Conservation (phyloP, 2,888 invertebrate species). For the Coenonympha arcania region DNA sequence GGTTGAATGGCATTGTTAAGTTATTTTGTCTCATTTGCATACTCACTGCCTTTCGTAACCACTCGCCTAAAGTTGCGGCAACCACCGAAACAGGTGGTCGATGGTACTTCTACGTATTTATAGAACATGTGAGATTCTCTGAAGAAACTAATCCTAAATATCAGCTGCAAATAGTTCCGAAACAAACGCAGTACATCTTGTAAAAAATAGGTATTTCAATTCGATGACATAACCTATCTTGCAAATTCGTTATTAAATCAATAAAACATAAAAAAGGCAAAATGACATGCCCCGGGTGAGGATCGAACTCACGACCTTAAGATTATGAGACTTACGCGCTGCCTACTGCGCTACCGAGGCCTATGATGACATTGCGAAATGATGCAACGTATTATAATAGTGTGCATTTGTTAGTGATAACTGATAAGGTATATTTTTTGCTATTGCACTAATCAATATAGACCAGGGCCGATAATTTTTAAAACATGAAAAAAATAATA, state of each 20-base stretch:
- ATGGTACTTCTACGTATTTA: no score
- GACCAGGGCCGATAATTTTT: no score
- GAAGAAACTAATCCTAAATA: no score
- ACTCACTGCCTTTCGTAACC: slow-evolving; percentile 15
- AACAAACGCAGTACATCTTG: no score
- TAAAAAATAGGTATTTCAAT: no score
- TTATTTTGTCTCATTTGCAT: slow-evolving; percentile 25
- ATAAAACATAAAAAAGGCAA: slow-evolving; percentile 36
- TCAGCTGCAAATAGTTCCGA: no score
- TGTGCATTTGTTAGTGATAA: no score
- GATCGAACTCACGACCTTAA: slow-evolving; percentile 97
- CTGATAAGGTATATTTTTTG: no score
- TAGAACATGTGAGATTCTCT: no score
- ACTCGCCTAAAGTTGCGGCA: slow-evolving; percentile 16
- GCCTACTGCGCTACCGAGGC: slow-evolving; percentile 91
- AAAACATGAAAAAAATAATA: no score
- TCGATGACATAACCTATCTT: no score
- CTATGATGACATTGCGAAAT: neutral
- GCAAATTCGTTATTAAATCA: neutral
- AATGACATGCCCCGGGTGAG: slow-evolving; percentile 81
- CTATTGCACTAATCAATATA: no score
- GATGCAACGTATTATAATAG: neutral
- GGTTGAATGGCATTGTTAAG: slow-evolving; percentile 30
- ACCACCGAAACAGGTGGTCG: slow-evolving; percentile 17
- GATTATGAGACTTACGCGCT: slow-evolving; percentile 94